Percentiles rank a stretch among this genome's conserved stretches.
These are phyloP conservation scores for Ascaphus truei DNA, from an alignment of 2,113 vertebrate species.

Conservation along the genomic window DNA sequence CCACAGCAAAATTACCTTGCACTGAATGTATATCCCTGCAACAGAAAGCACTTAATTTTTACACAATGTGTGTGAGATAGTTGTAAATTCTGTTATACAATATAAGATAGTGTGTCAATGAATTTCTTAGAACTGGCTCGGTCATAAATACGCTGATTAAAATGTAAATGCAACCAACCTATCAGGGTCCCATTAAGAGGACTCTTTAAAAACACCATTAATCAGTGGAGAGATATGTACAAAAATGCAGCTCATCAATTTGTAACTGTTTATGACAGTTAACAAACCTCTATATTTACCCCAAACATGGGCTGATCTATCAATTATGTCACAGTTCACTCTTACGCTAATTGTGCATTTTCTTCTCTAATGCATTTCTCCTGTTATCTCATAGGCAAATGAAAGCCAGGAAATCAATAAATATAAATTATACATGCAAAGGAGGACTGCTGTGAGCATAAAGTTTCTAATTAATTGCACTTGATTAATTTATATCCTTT, in stretches of 20 bases:
- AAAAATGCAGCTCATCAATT: constrained; percentile 95
- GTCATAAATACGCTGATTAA: constrained; percentile 91
- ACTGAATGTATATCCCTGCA: no score
- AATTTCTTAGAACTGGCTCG: constrained; percentile 67
- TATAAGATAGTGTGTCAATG: constrained; percentile 58
- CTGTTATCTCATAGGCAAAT: constrained; percentile 99
- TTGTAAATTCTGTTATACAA: constrained; percentile 8
- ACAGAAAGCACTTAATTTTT: not conserved
- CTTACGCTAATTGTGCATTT: constrained; percentile 98
- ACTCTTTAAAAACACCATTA: constrained; percentile 93
- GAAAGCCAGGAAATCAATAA: constrained; percentile 99
- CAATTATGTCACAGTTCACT: constrained; percentile 86
- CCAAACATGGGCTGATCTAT: constrained; percentile 93
- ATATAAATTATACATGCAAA: constrained; percentile 99
- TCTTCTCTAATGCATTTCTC: constrained; percentile 97
- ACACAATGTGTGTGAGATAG: constrained; percentile 11
- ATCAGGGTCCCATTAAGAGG: constrained; percentile 92
- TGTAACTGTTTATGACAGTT: constrained; percentile 98
- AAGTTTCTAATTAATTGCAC: constrained; percentile 99
- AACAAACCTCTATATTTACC: constrained; percentile 97
- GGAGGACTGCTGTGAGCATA: constrained; percentile 98
- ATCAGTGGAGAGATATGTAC: constrained; percentile 87
- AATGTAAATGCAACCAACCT: constrained; percentile 95
- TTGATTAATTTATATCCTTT: constrained; percentile 99
- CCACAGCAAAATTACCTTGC: no score